Evolutionary conservation across 2,113 vertebrate species (phyloP).

Genomic region (Ageneiosus marmoratus): DNA sequence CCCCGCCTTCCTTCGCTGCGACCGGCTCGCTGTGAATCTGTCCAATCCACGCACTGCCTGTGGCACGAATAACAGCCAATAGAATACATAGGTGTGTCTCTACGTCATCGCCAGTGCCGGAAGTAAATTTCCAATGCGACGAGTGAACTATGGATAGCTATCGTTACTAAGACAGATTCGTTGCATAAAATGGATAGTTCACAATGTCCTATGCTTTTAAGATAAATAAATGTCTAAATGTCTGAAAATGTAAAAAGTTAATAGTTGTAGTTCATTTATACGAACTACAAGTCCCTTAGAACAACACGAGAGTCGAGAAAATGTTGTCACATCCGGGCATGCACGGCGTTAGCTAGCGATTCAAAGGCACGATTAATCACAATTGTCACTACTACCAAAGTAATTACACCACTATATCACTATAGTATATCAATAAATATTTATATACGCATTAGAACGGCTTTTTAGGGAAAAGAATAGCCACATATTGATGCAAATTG

Average conservation of each 20-base stretch:
- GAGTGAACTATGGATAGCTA: not conserved
- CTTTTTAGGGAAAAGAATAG: not conserved
- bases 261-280: not conserved
- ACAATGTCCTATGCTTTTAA: not conserved
- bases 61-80: not conserved
- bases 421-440: not conserved
- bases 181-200: no score
- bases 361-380: not conserved
- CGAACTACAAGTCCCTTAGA: not conserved
- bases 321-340: not conserved
- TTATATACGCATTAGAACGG: not conserved
- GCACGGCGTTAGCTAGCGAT: not conserved
- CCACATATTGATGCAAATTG: not conserved
- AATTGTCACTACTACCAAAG: not conserved
- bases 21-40: slow-evolving; percentile 12
- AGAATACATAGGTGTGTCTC: slow-evolving; percentile 6
- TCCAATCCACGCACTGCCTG: not conserved
- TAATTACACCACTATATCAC: not conserved
- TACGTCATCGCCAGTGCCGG: slow-evolving; percentile 12
- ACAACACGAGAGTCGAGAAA: not conserved
- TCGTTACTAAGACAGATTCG: not conserved
- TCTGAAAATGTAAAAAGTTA: not conserved
- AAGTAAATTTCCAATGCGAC: slow-evolving; percentile 2
- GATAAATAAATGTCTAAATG: no score
- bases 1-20: slow-evolving; percentile 8